Evolutionary conservation across 2,113 vertebrate genomes (phyloP).

Genomic region (Cnemophilus loriae): DNA sequence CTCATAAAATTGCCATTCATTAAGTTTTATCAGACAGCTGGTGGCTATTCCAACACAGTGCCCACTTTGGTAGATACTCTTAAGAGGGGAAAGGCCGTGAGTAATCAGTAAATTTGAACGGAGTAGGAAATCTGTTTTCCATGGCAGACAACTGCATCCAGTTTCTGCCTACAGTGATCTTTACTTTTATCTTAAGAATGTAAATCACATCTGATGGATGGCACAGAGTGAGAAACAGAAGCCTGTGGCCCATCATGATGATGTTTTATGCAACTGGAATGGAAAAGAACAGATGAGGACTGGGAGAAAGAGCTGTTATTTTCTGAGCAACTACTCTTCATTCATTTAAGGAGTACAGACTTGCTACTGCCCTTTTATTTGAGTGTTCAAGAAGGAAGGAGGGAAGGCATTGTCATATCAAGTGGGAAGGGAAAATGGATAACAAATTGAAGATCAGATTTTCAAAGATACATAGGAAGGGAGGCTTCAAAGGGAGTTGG

Average conservation of each 20-base stretch:
- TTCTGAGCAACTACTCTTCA: neutral
- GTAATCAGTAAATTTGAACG: neutral
- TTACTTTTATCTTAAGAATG: neutral
- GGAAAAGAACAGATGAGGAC: neutral
- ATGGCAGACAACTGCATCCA: neutral
- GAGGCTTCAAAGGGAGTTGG: conserved; percentile 25
- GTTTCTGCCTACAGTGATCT: neutral
- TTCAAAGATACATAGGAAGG: conserved; percentile 42
- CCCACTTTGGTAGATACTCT: neutral
- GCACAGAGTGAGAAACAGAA: neutral
- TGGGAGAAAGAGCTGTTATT: neutral
- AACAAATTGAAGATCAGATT: conserved; percentile 39
- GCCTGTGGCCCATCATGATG: neutral
- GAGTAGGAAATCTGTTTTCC: neutral
- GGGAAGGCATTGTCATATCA: neutral
- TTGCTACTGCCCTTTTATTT: neutral
- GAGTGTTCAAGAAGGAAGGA: neutral
- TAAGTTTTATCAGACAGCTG: neutral
- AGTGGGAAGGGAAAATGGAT: neutral
- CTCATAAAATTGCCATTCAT: neutral
- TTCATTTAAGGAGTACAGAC: neutral
- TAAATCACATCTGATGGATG: neutral
- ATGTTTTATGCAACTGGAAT: neutral
- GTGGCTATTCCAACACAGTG: neutral
- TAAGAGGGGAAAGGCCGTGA: neutral